Evolutionary conservation across 2,797 vertebrate genomes (phyloP).

Genomic region (Sebastes umbrosus): DNA sequence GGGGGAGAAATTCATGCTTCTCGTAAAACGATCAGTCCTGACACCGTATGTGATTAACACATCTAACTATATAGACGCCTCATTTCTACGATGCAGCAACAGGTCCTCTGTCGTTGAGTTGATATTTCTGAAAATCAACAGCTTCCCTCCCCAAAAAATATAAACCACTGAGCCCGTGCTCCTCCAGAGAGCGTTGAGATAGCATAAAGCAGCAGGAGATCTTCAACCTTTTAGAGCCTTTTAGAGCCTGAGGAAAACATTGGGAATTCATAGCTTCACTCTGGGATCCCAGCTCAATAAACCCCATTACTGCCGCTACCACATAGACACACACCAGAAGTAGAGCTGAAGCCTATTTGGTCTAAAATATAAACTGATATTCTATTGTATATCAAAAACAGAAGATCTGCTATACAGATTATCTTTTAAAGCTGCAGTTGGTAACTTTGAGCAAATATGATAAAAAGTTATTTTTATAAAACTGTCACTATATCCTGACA

Average conservation of each 20-base stretch:
- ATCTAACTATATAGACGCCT: neutral
- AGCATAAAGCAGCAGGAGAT: conserved; percentile 6
- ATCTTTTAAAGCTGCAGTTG: neutral
- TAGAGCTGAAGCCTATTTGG: neutral
- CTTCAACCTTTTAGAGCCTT: conserved; percentile 9
- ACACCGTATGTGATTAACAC: neutral
- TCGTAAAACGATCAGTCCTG: neutral
- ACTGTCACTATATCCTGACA: too few relatives aligned
- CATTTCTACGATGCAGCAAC: neutral
- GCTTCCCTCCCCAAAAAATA: neutral
- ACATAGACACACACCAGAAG: neutral
- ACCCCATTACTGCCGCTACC: neutral
- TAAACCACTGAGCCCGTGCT: neutral
- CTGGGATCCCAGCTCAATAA: conserved; percentile 43
- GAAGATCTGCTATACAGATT: neutral
- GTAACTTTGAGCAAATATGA: too few relatives aligned
- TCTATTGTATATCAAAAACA: neutral
- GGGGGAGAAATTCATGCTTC: fast-evolving
- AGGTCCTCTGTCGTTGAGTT: neutral
- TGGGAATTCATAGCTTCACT: conserved; percentile 41
- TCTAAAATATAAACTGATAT: neutral
- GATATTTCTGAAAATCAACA: conserved; percentile 10
- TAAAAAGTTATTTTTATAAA: too few relatives aligned
- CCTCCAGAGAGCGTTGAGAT: neutral
- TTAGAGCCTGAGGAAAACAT: conserved; percentile 15